Evolutionary conservation across 2,113 vertebrate species (phyloP).

Genomic region (Saguinus imperator): DNA sequence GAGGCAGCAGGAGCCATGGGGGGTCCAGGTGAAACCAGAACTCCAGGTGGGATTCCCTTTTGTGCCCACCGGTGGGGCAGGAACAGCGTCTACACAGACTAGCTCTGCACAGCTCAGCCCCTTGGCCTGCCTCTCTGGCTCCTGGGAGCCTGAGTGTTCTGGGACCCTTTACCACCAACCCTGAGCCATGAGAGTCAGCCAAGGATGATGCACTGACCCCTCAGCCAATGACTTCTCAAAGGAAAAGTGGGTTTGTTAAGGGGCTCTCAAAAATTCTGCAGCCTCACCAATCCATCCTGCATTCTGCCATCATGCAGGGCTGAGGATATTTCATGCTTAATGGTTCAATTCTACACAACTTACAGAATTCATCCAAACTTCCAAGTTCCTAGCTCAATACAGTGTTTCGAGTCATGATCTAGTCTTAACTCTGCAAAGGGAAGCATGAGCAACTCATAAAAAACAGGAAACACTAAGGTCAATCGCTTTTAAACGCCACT

Average conservation of each 20-base stretch:
- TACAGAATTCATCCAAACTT: background rate
- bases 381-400: background rate
- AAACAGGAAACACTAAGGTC: background rate
- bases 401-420: background rate
- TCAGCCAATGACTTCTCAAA: background rate
- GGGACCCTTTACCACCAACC: fast-evolving
- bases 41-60: background rate
- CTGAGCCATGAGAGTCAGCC: fast-evolving
- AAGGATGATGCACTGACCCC: too few relatives aligned
- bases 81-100: fast-evolving
- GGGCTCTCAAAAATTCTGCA: background rate
- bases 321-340: background rate
- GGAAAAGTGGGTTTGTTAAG: background rate
- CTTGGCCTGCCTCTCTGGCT: background rate
- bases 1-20: background rate
- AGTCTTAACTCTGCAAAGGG: background rate
- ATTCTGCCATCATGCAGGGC: background rate
- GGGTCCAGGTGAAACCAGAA: background rate
- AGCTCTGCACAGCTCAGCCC: too few relatives aligned
- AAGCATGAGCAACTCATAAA: background rate
- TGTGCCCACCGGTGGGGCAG: background rate
- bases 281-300: too few relatives aligned
- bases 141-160: fast-evolving
- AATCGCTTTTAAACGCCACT: background rate
- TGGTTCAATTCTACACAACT: background rate